These are phyloP conservation scores for Mustela lutreola DNA, from an alignment of 2,113 vertebrate species.

Conservation along the genomic window DNA sequence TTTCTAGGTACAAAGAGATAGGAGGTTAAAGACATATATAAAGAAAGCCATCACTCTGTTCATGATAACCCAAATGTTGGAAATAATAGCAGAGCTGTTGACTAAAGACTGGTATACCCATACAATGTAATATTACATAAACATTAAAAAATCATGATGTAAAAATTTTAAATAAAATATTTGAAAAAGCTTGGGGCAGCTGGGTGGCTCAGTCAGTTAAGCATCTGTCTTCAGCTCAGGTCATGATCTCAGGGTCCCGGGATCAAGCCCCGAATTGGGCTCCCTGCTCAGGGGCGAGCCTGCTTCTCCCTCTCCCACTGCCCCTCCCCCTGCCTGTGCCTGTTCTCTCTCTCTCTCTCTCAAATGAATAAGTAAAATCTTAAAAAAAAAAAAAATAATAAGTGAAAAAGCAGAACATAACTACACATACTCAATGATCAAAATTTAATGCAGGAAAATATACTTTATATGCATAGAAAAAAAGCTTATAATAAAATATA, in stretches of 20 bases:
- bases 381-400: not conserved
- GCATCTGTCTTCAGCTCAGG: no score
- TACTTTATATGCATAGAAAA: not conserved
- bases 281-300: no score
- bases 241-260: no score
- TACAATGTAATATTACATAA: not conserved
- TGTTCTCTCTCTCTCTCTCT: no score
- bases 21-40: not conserved
- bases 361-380: no score
- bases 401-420: conserved; percentile 25
- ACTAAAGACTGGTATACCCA: not conserved
- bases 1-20: not conserved
- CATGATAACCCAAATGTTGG: not conserved
- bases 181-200: not conserved
- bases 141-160: conserved; percentile 14
- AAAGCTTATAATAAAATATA: conserved; percentile 22
- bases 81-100: not conserved
- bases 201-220: not conserved
- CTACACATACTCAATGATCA: not conserved
- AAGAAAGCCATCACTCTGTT: not conserved
- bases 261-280: no score
- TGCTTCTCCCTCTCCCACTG: no score
- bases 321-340: no score
- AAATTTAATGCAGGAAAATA: not conserved
- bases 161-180: not conserved